A percentile compares a stretch with the other conserved stretches of the same genome.
Conservation (phyloP, 2,113 vertebrate species). For the Hippocampus zosterae region DNA sequence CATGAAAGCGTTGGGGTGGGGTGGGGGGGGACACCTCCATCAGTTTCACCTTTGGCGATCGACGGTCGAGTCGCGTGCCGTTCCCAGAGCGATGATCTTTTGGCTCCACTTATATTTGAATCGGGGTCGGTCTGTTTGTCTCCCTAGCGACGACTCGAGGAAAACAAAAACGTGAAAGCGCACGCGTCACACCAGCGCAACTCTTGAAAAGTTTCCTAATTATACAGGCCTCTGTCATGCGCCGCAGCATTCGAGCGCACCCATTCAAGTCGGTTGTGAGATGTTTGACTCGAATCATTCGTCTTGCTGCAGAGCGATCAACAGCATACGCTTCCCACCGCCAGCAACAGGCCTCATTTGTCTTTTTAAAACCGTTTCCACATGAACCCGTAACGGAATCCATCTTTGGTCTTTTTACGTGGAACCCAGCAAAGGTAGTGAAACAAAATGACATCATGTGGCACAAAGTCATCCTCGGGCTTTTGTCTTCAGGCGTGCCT, state of each 20-base stretch:
- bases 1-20: not conserved
- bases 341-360: not conserved
- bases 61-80: conserved; percentile 32
- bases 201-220: not conserved
- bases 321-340: too few relatives aligned
- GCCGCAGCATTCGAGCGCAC: not conserved
- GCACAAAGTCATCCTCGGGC: not conserved
- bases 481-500: not conserved
- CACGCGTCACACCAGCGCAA: not conserved
- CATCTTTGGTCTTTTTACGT: not conserved
- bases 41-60: conserved; percentile 44
- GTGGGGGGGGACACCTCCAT: conserved; percentile 10
- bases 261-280: conserved; percentile 4
- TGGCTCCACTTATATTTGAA: conserved; percentile 9
- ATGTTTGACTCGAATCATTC: conserved; percentile 1
- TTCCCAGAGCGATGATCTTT: conserved; percentile 6
- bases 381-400: not conserved
- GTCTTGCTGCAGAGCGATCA: not conserved
- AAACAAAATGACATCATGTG: not conserved
- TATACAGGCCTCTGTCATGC: not conserved
- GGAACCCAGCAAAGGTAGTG: not conserved
- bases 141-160: conserved; percentile 26
- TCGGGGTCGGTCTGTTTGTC: conserved; percentile 19
- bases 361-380: not conserved
- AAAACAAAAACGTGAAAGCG: conserved; percentile 23